Evolutionary conservation across 37 sponge, comb jelly and placozoan genomes (phyloP).

Genomic region (Geodia barretti): DNA sequence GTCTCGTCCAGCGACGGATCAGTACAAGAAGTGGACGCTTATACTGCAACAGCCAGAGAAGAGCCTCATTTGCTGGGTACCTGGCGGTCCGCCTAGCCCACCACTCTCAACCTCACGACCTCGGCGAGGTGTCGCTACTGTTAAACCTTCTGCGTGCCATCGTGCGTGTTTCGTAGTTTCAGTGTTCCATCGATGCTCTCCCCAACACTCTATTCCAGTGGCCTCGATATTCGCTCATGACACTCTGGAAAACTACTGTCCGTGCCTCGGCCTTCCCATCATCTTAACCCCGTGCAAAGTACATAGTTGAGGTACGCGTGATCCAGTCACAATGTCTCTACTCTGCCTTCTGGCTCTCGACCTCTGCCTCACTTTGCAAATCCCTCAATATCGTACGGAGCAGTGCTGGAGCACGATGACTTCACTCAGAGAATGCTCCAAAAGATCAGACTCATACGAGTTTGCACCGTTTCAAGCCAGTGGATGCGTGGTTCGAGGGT

Average conservation of each 20-base stretch:
- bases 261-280: slow-evolving; percentile 33
- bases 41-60: neutral
- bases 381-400: neutral
- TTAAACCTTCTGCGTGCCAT: neutral
- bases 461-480: neutral
- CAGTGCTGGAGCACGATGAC: neutral
- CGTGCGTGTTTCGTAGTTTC: neutral
- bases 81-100: neutral
- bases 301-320: slow-evolving; percentile 45
- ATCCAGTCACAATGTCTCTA: slow-evolving; percentile 38
- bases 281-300: slow-evolving; percentile 37
- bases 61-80: slow-evolving; percentile 35
- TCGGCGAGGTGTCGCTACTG: neutral
- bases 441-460: neutral
- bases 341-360: slow-evolving; percentile 53
- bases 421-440: neutral
- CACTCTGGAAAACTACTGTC: slow-evolving; percentile 20
- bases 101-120: neutral
- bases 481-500: neutral
- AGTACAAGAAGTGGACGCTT: neutral
- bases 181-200: slow-evolving; percentile 5
- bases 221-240: slow-evolving; percentile 13
- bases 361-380: neutral
- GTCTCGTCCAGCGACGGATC: neutral
- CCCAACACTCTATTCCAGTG: slow-evolving; percentile 35